phyloP scores from a whole-genome alignment of 2,113 vertebrate genomes.

The Mustela lutreola region DNA sequence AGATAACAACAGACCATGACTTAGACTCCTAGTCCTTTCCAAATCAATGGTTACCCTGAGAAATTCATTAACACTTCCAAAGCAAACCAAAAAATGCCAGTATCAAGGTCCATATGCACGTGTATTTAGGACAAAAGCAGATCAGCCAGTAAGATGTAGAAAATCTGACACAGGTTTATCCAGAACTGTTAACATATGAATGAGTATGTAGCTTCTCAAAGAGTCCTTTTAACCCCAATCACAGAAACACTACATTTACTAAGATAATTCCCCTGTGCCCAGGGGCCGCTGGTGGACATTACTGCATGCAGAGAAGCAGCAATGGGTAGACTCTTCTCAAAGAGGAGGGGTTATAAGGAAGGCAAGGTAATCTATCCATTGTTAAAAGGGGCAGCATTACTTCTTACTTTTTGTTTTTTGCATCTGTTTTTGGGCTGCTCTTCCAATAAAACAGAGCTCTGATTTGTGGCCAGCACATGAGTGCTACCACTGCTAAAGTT shows the following conservation, averaged over 20 bases:
- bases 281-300: fast-evolving
- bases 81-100: background rate
- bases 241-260: background rate
- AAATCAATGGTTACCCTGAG: conserved; percentile 26
- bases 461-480: background rate
- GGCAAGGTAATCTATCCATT: background rate
- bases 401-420: background rate
- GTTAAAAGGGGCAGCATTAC: background rate
- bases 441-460: background rate
- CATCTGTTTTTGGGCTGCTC: background rate
- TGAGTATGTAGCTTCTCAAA: background rate
- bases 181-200: background rate
- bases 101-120: background rate
- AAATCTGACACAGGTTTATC: background rate
- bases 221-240: background rate
- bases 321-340: background rate
- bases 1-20: conserved; percentile 62
- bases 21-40: conserved; percentile 7
- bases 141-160: background rate
- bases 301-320: background rate
- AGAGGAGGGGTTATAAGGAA: background rate
- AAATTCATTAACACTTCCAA: conserved; percentile 53
- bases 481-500: background rate
- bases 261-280: background rate
- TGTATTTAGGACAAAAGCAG: background rate